These are phyloP conservation scores for Tachina fera DNA, from an alignment of 2,888 invertebrate genomes.

Conservation along the genomic window DNA sequence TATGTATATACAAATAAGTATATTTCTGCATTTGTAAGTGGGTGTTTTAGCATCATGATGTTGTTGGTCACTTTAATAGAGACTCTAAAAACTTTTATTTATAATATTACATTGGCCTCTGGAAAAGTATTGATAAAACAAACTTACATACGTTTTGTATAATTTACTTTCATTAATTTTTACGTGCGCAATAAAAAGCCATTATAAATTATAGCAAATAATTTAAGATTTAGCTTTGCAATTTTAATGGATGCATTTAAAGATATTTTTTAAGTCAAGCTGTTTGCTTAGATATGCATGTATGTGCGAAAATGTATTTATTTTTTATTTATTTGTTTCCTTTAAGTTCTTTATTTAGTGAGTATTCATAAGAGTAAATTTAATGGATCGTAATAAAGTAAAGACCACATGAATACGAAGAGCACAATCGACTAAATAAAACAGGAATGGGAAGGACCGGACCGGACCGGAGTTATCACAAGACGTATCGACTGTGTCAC, in stretches of 20 bases:
- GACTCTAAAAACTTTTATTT: slow-evolving; percentile 8
- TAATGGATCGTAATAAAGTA: no score
- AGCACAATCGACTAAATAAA: no score
- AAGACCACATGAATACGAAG: no score
- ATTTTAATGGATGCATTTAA: background rate
- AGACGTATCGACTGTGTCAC: no score
- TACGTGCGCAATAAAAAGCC: background rate
- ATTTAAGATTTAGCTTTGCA: background rate
- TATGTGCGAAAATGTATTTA: no score
- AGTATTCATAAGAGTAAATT: no score
- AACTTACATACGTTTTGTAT: background rate
- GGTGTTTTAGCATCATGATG: background rate
- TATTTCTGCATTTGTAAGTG: background rate
- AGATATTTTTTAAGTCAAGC: background rate
- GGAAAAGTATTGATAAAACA: slow-evolving; percentile 18
- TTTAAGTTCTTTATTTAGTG: no score
- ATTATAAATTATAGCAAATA: background rate
- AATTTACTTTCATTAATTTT: slow-evolving; percentile 11
- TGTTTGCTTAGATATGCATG: background rate
- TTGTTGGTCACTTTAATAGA: slow-evolving; percentile 28
- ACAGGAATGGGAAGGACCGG: no score
- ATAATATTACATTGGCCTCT: slow-evolving; percentile 20
- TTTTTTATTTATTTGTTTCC: no score
- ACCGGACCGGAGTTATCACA: no score
- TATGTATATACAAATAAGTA: background rate